These are phyloP conservation scores for Bergia sp. DNA, from an alignment of 92 coral and sea anemone genomes.

Conservation along the genomic window DNA sequence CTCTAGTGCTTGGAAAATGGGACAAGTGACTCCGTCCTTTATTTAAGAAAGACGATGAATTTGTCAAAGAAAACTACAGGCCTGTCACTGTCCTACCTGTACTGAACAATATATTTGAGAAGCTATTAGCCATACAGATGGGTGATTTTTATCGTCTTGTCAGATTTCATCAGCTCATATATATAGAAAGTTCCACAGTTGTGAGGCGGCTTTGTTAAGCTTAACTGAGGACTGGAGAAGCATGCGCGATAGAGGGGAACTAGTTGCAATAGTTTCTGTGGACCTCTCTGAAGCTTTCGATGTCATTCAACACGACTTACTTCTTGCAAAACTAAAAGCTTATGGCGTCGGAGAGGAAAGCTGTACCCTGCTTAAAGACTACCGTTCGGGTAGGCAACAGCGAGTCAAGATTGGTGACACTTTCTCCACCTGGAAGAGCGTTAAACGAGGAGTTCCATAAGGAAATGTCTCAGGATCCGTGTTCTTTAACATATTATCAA, in stretches of 20 bases:
- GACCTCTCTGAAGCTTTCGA: slow-evolving; percentile 47
- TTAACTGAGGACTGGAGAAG: slow-evolving; percentile 28
- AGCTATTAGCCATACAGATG: no score
- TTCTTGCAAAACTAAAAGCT: slow-evolving; percentile 14
- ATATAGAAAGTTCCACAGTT: slow-evolving; percentile 43
- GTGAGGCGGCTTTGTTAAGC: slow-evolving; percentile 28
- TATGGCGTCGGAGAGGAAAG: slow-evolving; percentile 2
- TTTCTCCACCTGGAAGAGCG: no score
- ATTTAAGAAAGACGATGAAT: no score
- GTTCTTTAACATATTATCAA: no score
- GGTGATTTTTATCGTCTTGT: background rate
- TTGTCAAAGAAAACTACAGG: no score
- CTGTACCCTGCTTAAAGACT: background rate
- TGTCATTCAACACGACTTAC: background rate
- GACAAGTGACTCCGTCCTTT: no score
- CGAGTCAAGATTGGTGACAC: no score
- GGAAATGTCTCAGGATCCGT: no score
- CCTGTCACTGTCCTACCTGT: no score
- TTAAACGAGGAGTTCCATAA: no score
- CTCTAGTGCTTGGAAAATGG: no score
- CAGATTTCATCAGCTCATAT: slow-evolving; percentile 45
- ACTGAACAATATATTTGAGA: no score
- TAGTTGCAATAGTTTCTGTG: slow-evolving; percentile 40
- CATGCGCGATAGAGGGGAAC: slow-evolving; percentile 28
- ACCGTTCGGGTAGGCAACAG: background rate